A percentile compares a stretch with the other conserved stretches of the same genome.
Conservation (phyloP, 2,797 vertebrate species). For the Geotrypetes seraphini region DNA sequence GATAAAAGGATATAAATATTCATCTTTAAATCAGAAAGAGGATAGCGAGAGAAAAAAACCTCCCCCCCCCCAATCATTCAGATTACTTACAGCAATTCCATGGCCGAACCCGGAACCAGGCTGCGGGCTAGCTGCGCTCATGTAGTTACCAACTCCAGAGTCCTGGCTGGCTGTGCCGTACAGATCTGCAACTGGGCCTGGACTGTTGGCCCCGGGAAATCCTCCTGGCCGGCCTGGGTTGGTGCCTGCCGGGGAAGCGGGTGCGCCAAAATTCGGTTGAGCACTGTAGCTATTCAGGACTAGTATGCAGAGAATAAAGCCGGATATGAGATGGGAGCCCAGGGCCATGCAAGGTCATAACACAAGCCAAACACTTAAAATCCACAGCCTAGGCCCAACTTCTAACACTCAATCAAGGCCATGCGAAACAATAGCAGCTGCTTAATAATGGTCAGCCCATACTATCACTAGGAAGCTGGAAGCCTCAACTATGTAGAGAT, state of each 20-base stretch:
- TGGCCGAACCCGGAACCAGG: slow-evolving; percentile 90
- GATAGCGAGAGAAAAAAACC: not conserved
- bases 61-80: too few species aligned
- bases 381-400: slow-evolving; percentile 64
- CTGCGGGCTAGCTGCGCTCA: slow-evolving; percentile 88
- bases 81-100: slow-evolving; percentile 84
- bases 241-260: slow-evolving; percentile 86
- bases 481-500: slow-evolving; percentile 61
- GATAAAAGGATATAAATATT: too few species aligned
- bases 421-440: slow-evolving; percentile 80
- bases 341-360: slow-evolving; percentile 67
- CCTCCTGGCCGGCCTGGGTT: slow-evolving; percentile 89
- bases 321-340: slow-evolving; percentile 66
- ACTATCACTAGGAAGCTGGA: slow-evolving; percentile 69
- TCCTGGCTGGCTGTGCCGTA: slow-evolving; percentile 92
- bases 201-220: slow-evolving; percentile 93
- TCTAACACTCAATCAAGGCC: slow-evolving; percentile 78
- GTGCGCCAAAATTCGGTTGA: slow-evolving; percentile 83
- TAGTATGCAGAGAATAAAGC: slow-evolving; percentile 83
- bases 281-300: slow-evolving; percentile 87
- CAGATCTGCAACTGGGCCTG: slow-evolving; percentile 90
- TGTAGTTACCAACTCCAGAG: slow-evolving; percentile 84
- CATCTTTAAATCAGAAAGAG: too few species aligned
- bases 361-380: slow-evolving; percentile 61
- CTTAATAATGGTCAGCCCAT: slow-evolving; percentile 74